Evolutionary conservation across 1,140 invertebrate genomes (phyloP).

Genomic region (Drosophila takahashii): DNA sequence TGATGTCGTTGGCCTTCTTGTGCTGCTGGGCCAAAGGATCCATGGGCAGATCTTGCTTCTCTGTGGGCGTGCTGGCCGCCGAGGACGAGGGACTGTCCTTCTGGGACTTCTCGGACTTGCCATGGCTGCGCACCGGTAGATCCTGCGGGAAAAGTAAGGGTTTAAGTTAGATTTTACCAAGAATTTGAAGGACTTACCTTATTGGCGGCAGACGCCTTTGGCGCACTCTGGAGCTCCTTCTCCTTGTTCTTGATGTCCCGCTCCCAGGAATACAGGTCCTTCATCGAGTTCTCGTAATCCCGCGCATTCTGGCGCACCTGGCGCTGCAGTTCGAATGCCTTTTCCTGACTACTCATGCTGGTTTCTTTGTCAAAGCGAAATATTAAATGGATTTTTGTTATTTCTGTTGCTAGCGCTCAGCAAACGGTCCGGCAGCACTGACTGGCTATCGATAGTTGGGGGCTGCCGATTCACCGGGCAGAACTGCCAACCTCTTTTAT

Average conservation of each 20-base stretch:
- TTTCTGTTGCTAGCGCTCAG: slow-evolving; percentile 12
- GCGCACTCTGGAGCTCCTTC: slow-evolving; percentile 77
- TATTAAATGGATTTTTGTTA: slow-evolving; percentile 37
- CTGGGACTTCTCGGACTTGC: slow-evolving; percentile 10
- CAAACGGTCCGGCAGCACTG: slow-evolving; percentile 2
- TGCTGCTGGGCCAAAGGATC: slow-evolving; percentile 80
- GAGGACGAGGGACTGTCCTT: slow-evolving; percentile 35
- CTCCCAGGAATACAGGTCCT: slow-evolving; percentile 93
- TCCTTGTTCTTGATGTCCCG: slow-evolving; percentile 94
- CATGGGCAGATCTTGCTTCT: slow-evolving; percentile 65
- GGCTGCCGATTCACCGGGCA: neutral
- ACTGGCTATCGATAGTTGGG: neutral
- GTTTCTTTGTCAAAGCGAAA: slow-evolving; percentile 1
- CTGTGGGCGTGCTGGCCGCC: slow-evolving; percentile 56
- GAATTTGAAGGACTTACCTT: slow-evolving; percentile 43
- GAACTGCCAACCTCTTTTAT: neutral
- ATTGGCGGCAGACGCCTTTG: slow-evolving; percentile 27
- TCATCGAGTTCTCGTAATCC: slow-evolving; percentile 90
- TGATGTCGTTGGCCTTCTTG: slow-evolving; percentile 84
- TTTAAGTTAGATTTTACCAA: too few relatives aligned
- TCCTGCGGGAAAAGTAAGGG: slow-evolving; percentile 25
- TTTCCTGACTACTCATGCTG: slow-evolving; percentile 76
- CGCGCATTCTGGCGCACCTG: slow-evolving; percentile 90
- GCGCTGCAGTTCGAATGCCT: slow-evolving; percentile 88
- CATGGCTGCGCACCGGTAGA: slow-evolving; percentile 62